Evolutionary conservation across 2,113 vertebrate species (phyloP).

Genomic region (Corythornis vintsioides): DNA sequence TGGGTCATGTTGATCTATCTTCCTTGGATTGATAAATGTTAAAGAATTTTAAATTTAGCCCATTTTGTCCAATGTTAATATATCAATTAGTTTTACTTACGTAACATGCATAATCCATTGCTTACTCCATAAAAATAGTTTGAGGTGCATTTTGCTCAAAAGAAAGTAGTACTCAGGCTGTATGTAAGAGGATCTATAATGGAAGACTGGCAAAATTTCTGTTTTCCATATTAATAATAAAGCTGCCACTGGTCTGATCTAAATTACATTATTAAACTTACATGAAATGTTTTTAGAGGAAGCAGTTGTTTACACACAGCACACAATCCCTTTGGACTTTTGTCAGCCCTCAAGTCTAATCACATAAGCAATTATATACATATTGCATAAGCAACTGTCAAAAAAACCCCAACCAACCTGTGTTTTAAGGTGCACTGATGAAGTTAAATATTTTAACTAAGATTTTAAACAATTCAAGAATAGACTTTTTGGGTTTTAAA

Average conservation of each 20-base stretch:
- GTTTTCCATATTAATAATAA: neutral
- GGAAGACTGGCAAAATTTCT: neutral
- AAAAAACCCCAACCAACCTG: neutral
- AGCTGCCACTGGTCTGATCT: neutral
- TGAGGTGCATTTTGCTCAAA: neutral
- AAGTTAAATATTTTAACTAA: neutral
- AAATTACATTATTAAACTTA: neutral
- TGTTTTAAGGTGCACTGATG: neutral
- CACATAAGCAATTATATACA: neutral
- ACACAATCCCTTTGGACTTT: neutral
- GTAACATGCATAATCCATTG: neutral
- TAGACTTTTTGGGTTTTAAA: neutral
- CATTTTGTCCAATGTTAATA: neutral
- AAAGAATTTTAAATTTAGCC: neutral
- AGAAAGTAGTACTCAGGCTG: neutral
- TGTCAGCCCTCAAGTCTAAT: neutral
- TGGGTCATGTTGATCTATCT: neutral
- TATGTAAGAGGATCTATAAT: neutral
- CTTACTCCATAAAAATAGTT: neutral
- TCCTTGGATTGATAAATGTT: neutral
- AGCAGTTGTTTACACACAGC: neutral
- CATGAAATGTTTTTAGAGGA: neutral
- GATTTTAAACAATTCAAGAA: neutral
- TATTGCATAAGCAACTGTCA: neutral
- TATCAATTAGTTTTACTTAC: neutral